Evolutionary conservation across 1,140 invertebrate genomes (phyloP).

Genomic region (Penaeus indicus): DNA sequence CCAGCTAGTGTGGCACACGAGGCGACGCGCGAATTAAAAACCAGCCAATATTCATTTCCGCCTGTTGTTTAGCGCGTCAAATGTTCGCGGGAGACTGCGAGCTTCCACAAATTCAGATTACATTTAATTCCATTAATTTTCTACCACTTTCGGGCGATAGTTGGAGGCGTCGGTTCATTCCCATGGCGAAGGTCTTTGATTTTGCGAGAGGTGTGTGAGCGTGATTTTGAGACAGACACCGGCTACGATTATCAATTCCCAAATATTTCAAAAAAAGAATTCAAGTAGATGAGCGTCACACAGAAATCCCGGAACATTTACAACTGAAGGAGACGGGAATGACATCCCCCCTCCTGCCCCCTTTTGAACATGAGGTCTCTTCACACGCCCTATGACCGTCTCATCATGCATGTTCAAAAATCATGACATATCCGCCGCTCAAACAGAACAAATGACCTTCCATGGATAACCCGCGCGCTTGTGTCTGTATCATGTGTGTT

Average conservation of each 20-base stretch:
- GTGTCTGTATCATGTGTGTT: too few species aligned
- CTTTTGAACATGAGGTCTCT: not conserved
- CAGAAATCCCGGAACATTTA: constrained; percentile 51
- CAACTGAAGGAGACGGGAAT: constrained; percentile 19
- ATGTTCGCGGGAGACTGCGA: constrained; percentile 58
- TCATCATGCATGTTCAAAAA: too few species aligned
- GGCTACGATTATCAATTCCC: too few species aligned
- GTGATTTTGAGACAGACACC: too few species aligned
- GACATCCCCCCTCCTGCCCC: not conserved
- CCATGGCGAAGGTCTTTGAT: not conserved
- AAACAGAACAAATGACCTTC: too few species aligned
- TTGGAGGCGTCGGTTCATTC: not conserved
- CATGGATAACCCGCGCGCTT: too few species aligned
- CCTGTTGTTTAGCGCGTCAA: constrained; percentile 60
- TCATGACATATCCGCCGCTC: too few species aligned
- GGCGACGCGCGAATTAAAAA: constrained; percentile 64
- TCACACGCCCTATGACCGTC: not conserved
- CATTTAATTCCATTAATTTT: constrained; percentile 48
- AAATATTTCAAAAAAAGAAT: not conserved
- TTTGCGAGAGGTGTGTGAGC: not conserved
- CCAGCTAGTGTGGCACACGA: constrained; percentile 40
- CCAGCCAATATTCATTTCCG: constrained; percentile 63
- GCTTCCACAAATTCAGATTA: constrained; percentile 50
- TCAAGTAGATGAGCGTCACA: not conserved
- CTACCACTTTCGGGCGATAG: not conserved